These are phyloP conservation scores for Myotis myotis DNA, from an alignment of 2,797 vertebrate species.

Conservation along the genomic window DNA sequence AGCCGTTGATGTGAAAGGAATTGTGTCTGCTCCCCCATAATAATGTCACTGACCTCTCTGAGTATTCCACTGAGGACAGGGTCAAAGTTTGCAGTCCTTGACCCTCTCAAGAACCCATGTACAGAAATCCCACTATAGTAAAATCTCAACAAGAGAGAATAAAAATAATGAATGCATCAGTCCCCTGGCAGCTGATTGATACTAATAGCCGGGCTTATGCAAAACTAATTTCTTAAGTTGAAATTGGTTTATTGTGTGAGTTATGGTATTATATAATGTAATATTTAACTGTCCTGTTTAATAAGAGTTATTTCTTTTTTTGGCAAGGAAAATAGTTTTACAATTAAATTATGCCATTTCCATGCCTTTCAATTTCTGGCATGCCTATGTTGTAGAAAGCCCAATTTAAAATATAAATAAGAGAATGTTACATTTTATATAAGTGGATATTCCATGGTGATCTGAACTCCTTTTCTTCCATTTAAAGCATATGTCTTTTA, in stretches of 20 bases:
- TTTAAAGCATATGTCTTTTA: slow-evolving; percentile 75
- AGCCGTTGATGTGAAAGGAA: neutral
- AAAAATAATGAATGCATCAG: slow-evolving; percentile 49
- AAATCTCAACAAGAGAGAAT: slow-evolving; percentile 8
- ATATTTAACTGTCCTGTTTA: slow-evolving; percentile 75
- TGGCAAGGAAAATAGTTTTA: slow-evolving; percentile 69
- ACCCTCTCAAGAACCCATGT: neutral
- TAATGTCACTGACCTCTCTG: neutral
- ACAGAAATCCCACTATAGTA: neutral
- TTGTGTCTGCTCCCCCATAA: neutral
- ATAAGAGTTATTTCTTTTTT: slow-evolving; percentile 76
- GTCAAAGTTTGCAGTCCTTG: neutral
- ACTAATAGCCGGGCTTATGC: slow-evolving; percentile 67
- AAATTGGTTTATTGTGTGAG: slow-evolving; percentile 75
- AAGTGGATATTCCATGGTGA: slow-evolving; percentile 71
- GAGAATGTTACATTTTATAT: slow-evolving; percentile 71
- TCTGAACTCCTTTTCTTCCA: slow-evolving; percentile 54
- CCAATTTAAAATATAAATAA: slow-evolving; percentile 76
- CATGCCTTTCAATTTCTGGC: slow-evolving; percentile 75
- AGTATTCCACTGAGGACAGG: neutral
- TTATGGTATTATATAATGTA: slow-evolving; percentile 68
- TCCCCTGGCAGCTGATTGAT: slow-evolving; percentile 43
- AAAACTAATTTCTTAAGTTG: slow-evolving; percentile 79
- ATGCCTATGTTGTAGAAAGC: slow-evolving; percentile 73
- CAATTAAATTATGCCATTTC: slow-evolving; percentile 77